Percentiles rank a stretch among this genome's conserved stretches.
Conservation (phyloP, 23 tunicate genomes). For the Oikopleura vanhoeffeni region DNA sequence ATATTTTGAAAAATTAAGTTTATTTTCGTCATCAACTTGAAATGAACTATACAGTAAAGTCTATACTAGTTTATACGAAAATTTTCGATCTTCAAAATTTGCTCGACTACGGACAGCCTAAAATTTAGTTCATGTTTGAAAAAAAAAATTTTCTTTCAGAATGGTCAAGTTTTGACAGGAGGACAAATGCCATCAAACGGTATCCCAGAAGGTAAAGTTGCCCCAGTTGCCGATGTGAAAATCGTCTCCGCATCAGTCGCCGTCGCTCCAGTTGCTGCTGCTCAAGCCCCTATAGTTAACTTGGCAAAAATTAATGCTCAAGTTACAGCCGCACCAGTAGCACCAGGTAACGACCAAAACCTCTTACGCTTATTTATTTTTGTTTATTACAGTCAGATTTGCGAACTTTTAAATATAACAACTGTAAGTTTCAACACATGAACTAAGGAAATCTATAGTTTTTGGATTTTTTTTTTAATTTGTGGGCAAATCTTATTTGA, state of each 20-base stretch:
- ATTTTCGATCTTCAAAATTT: neutral
- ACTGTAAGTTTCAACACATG: too few relatives aligned
- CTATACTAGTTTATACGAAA: too few relatives aligned
- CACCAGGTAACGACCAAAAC: too few relatives aligned
- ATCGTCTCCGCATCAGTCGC: neutral
- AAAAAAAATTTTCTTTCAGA: neutral
- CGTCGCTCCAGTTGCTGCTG: neutral
- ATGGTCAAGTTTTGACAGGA: conserved; percentile 4
- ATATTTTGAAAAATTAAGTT: too few relatives aligned
- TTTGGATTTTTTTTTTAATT: too few relatives aligned
- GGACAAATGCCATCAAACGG: neutral
- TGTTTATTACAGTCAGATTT: too few relatives aligned
- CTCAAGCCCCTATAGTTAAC: neutral
- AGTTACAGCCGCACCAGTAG: neutral
- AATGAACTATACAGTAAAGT: too few relatives aligned
- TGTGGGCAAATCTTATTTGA: too few relatives aligned
- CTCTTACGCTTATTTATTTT: too few relatives aligned
- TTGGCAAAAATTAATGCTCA: neutral
- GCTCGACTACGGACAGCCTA: neutral
- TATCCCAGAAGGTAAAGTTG: neutral
- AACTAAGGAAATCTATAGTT: too few relatives aligned
- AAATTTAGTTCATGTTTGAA: neutral
- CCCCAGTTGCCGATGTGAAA: neutral
- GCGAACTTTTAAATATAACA: too few relatives aligned
- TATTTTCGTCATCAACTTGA: too few relatives aligned